phyloP scores from a whole-genome alignment of 2,113 vertebrate species.

The Varanus salvator region DNA sequence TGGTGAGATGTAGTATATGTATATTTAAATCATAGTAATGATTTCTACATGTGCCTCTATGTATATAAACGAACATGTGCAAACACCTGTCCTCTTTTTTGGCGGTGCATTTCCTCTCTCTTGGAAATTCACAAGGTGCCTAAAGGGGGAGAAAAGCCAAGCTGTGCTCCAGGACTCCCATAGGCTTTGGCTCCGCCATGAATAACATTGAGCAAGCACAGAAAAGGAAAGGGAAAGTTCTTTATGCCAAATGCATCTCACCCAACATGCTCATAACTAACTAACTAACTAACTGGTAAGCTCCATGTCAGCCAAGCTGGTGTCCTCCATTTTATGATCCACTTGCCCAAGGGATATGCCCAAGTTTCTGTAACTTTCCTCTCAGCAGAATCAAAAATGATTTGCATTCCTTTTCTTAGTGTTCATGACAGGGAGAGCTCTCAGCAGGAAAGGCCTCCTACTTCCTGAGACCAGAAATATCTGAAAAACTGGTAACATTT shows the following conservation, averaged over 20 bases:
- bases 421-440: not conserved
- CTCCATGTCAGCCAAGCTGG: not conserved
- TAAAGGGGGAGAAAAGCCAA: not conserved
- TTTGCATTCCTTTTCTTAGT: slow-evolving; percentile 39
- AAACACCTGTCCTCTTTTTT: too few species aligned
- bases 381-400: slow-evolving; percentile 3
- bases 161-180: not conserved
- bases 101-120: too few species aligned
- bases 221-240: not conserved
- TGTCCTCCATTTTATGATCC: slow-evolving; percentile 20
- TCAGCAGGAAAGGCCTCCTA: slow-evolving; percentile 14
- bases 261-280: not conserved
- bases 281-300: not conserved
- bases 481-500: slow-evolving; percentile 37
- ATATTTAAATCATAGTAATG: too few species aligned
- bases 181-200: not conserved
- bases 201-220: too few species aligned
- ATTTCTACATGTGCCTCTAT: too few species aligned
- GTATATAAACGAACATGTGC: too few species aligned
- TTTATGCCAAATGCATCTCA: not conserved
- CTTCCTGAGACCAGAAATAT: not conserved
- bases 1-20: too few species aligned
- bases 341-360: not conserved
- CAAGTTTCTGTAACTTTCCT: slow-evolving; percentile 6
- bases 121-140: too few species aligned